Conservation (phyloP, 2,888 invertebrate species). For the Temnothorax ravouxi region DNA sequence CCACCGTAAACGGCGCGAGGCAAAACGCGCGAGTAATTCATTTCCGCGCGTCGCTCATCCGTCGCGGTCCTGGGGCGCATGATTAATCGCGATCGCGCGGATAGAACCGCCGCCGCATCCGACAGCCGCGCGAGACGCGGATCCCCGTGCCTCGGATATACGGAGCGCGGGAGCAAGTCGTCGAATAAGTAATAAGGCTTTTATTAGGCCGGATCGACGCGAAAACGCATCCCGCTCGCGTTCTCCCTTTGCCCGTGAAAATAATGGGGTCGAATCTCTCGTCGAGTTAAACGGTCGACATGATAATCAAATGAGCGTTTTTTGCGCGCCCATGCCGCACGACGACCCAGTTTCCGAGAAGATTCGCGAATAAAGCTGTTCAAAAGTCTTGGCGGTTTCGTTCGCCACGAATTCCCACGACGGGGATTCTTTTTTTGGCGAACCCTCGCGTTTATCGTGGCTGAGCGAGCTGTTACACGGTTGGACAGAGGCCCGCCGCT, state of each 20-base stretch:
- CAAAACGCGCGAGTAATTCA: constrained; percentile 33
- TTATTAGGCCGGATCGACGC: constrained; percentile 16
- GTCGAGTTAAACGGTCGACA: constrained; percentile 56
- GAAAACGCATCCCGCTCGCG: background rate
- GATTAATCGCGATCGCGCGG: constrained; percentile 35
- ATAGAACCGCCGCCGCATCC: background rate
- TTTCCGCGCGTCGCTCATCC: constrained; percentile 40
- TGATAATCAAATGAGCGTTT: constrained; percentile 66
- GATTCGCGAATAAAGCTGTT: constrained; percentile 60
- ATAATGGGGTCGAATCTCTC: constrained; percentile 22
- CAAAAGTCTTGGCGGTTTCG: constrained; percentile 63
- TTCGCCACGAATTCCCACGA: constrained; percentile 49
- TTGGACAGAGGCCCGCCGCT: background rate
- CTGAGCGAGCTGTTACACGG: background rate
- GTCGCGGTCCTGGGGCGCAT: background rate
- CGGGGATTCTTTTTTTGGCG: constrained; percentile 44
- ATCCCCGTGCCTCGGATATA: background rate
- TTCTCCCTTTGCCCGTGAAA: background rate
- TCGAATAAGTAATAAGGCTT: constrained; percentile 34
- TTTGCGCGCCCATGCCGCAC: constrained; percentile 34
- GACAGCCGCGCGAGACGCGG: background rate
- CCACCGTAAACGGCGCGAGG: constrained; percentile 2
- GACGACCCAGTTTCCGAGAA: constrained; percentile 25
- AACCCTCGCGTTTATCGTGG: constrained; percentile 42
- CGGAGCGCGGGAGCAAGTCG: background rate